Base-by-base conservation (phyloP, 1,140 invertebrate genomes). In the Pseudomyrmex cubaensis region DNA sequence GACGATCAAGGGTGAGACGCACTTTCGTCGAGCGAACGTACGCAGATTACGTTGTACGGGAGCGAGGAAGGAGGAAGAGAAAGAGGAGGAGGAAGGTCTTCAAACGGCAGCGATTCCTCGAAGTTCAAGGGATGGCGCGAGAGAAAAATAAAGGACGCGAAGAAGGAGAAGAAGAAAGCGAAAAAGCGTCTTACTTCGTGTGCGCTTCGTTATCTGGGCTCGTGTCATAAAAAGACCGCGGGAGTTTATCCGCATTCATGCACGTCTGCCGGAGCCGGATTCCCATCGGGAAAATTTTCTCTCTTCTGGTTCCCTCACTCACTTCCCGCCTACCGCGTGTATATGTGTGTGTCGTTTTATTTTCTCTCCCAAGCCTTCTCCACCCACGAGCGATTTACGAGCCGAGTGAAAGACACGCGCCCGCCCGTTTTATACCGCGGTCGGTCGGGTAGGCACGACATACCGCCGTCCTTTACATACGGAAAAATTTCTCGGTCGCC, bases 361-460 rank as follows among this genome's bases (percentile, higher is more conserved):
- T 88, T 63, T 63, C 73, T 69, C 66, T 50, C 44, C 20, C 44
- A 13, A 78, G 67, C 5, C 35, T 35, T 80, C 61, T 88, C 89
- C 89, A 92, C 90, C 90, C 91, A 92, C 92, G 89, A 89, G 54
- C 85, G 74, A 89, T 92, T 91, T 92, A 91, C 82, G 87, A 87
- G 83, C 80, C 70, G 77, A 78, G 82, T 87, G 90, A 89, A 90
- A 90, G 90, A 91, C 90, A 91, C 89, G 87, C 89, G 86, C 84
- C 82, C 69, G 62, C 62, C 35, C 63, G 70, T 77, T 89, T 90
- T 90, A 90, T 91, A 77, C 57, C 57, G 20, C 61, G 59, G 59
- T 56, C 56, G 64, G 25, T n/a, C 54, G 66, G 48, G 66, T 70
- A 56, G 48, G 15, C 52, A 17, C 25, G 75, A 87, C 86, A 82